These are phyloP conservation scores for Callionymus lyra DNA, from an alignment of 2,113 vertebrate genomes.

Conservation along the genomic window DNA sequence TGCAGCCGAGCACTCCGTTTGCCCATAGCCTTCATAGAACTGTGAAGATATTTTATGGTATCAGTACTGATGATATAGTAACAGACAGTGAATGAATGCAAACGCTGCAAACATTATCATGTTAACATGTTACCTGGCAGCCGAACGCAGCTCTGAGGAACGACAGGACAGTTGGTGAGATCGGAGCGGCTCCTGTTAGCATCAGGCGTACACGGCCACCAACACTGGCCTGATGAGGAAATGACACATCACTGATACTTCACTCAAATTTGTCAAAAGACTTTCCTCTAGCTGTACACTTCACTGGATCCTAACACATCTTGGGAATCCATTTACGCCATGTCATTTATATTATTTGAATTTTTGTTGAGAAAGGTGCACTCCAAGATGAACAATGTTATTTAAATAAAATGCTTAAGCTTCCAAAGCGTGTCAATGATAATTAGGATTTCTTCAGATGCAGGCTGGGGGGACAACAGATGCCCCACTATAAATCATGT, in stretches of 20 bases:
- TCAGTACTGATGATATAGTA: background rate
- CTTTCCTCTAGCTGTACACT: no score
- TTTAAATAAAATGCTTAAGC: no score
- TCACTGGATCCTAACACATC: no score
- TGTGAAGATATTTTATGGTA: conserved; percentile 30
- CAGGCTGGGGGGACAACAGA: no score
- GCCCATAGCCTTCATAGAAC: conserved; percentile 96
- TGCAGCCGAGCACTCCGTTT: conserved; percentile 90
- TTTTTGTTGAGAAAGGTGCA: no score
- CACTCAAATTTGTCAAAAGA: no score
- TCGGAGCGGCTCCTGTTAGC: conserved; percentile 87
- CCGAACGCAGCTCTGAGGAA: conserved; percentile 86
- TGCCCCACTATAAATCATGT: no score
- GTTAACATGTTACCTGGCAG: conserved; percentile 77
- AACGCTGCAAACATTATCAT: background rate
- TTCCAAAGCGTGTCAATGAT: no score
- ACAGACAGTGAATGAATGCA: background rate
- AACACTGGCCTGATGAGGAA: conserved; percentile 73
- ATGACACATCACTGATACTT: conserved; percentile 2
- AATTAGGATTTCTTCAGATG: no score
- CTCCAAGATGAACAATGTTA: no score
- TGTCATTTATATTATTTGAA: background rate
- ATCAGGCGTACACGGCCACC: conserved; percentile 84
- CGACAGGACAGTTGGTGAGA: conserved; percentile 82
- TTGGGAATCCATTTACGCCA: background rate